phyloP scores from a whole-genome alignment of 2,888 invertebrate genomes.

The Romanomermis culicivorax region DNA sequence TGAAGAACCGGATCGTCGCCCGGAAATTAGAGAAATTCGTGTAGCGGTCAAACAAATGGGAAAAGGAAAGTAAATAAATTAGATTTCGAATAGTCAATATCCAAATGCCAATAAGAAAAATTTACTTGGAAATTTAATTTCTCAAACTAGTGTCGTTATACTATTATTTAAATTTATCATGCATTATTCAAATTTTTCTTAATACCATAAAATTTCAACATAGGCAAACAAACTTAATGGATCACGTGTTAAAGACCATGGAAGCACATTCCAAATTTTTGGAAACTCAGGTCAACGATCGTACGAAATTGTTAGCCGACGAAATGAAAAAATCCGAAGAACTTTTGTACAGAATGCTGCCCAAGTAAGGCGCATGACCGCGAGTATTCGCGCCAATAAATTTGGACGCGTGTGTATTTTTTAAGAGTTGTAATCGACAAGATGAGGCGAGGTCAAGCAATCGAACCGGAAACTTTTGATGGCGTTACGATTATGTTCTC shows the following conservation, averaged over 20 bases:
- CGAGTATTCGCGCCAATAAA: no score
- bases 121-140: no score
- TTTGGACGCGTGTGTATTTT: not conserved
- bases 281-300: conserved; percentile 4
- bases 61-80: not conserved
- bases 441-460: conserved; percentile 63
- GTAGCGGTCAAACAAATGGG: conserved; percentile 2
- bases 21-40: conserved; percentile 4
- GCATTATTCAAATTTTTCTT: no score
- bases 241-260: conserved; percentile 12
- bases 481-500: conserved; percentile 82
- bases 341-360: not conserved
- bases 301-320: conserved; percentile 4
- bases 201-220: no score
- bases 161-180: no score
- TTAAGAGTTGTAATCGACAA: conserved; percentile 62
- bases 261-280: conserved; percentile 9
- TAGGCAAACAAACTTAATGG: conserved; percentile 10
- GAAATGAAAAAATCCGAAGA: conserved; percentile 9
- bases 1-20: conserved; percentile 3
- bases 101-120: no score
- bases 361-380: no score
- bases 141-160: no score
- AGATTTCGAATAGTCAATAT: not conserved
- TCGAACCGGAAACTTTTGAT: conserved; percentile 73